These are phyloP conservation scores for Drosophila kuntzei DNA, from an alignment of 2,888 invertebrate genomes.

Conservation along the genomic window DNA sequence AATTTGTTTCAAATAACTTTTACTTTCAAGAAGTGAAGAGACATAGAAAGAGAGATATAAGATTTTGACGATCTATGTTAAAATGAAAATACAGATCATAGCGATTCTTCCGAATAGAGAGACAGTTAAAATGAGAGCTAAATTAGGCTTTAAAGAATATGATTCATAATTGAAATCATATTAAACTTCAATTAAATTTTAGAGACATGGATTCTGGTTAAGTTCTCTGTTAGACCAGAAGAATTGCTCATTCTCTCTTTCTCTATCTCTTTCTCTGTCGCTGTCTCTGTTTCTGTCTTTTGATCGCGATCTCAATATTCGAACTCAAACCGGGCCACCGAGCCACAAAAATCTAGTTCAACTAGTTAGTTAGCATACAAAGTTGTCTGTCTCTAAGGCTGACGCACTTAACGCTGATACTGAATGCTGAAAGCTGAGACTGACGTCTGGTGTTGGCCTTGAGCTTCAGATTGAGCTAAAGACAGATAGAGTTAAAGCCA, in stretches of 20 bases:
- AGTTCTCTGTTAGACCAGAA: background rate
- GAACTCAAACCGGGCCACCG: conserved; percentile 28
- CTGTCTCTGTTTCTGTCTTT: background rate
- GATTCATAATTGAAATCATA: background rate
- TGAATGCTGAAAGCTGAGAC: conserved; percentile 18
- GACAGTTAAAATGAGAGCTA: too few species aligned
- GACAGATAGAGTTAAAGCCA: background rate
- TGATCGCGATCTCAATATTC: conserved; percentile 12
- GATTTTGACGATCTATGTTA: background rate
- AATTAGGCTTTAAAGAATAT: background rate
- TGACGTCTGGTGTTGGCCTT: conserved; percentile 61
- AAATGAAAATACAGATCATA: background rate
- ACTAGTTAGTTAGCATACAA: conserved; percentile 74
- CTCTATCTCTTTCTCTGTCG: background rate
- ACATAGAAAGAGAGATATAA: background rate
- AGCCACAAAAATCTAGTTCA: conserved; percentile 68
- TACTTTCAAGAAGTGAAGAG: background rate
- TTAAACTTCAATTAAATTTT: background rate
- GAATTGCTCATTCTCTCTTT: background rate
- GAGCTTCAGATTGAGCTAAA: conserved; percentile 48
- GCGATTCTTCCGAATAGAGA: background rate
- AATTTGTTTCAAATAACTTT: background rate
- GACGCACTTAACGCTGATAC: conserved; percentile 8
- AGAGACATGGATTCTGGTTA: background rate
- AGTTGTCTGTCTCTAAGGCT: conserved; percentile 47